phyloP scores from a whole-genome alignment of 2,888 invertebrate species.

The Thecophora atra region DNA sequence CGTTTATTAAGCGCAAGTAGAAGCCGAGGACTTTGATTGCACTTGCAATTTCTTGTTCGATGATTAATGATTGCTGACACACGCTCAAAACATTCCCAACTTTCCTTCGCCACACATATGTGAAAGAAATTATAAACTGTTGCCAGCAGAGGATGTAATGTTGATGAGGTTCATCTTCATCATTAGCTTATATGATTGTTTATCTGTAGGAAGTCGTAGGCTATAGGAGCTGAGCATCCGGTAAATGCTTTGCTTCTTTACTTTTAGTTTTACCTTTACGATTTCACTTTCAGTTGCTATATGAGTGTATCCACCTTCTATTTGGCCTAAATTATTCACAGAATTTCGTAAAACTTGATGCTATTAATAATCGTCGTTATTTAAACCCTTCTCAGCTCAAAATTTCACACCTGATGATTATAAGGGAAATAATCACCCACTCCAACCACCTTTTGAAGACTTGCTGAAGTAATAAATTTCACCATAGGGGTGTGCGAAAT shows the following conservation, averaged over 20 bases:
- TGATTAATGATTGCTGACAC: constrained; percentile 52
- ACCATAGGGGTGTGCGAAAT: background rate
- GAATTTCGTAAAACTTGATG: constrained; percentile 2
- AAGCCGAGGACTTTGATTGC: constrained; percentile 47
- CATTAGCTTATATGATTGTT: background rate
- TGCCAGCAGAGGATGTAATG: background rate
- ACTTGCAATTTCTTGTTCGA: constrained; percentile 53
- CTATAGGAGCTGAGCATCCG: background rate
- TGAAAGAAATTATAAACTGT: no score
- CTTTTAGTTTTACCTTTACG: no score
- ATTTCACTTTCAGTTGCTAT: no score
- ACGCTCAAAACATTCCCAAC: background rate
- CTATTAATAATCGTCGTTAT: background rate
- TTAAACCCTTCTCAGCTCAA: background rate
- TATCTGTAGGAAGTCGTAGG: background rate
- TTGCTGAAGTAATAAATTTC: constrained; percentile 3
- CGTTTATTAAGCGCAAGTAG: background rate
- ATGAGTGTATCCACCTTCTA: no score
- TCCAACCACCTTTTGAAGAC: background rate
- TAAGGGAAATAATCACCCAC: no score
- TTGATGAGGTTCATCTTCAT: background rate
- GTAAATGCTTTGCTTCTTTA: no score
- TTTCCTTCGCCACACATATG: background rate
- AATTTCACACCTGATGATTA: no score
- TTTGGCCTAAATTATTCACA: no score